Evolutionary conservation across 2,888 invertebrate genomes (phyloP), one percentile per base, ranked within the genome.

Genomic region (Bhutanitis thaidina): DNA sequence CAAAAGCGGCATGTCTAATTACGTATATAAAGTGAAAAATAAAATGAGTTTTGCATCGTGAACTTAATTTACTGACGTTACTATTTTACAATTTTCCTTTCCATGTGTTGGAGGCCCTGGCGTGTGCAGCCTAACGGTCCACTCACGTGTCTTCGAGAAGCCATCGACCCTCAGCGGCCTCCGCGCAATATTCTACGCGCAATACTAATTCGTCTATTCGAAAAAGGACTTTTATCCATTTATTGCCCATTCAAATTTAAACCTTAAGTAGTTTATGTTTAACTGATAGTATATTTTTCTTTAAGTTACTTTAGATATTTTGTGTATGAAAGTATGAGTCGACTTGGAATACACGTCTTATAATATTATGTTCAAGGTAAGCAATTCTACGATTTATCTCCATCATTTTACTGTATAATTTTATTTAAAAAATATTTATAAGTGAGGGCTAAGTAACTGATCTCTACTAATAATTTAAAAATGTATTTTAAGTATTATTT

Each of bases 131-230:
- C 69, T 89, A 89, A 89, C 88, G 88, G 88, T 84, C 66, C 65
- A 67, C 72, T 87, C 88, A 88, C 88, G 88, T 88, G 88, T 84
- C 86, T 79, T 78, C 71, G 66, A 71, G 72, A 68, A 83, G 88
- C 75, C 88, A 89, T 82, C 88, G 88, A 88, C 88, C 88, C 86
- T 83, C 76, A 59, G 67, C 81, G 84, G 87, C 86, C 86, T 83
- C 85, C 75, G 82, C 87, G 79, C 82, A 75, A 76, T 81, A 80
- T 82, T 82, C 80, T 81, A 81, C 80, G 84, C 82, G 80, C 78
- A 84, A 83, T 81, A 80, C 71, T 55, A 48, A 47, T 27, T 48
- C 30, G 27, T 32, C 35, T 51, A 37, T 45, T 29, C 43, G 53
- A 53, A 68, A 74, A 72, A 46, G 62, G 38, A 51, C 62, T 1